phyloP scores from a whole-genome alignment of 2,797 vertebrate genomes.

The Esox masquinongy region DNA sequence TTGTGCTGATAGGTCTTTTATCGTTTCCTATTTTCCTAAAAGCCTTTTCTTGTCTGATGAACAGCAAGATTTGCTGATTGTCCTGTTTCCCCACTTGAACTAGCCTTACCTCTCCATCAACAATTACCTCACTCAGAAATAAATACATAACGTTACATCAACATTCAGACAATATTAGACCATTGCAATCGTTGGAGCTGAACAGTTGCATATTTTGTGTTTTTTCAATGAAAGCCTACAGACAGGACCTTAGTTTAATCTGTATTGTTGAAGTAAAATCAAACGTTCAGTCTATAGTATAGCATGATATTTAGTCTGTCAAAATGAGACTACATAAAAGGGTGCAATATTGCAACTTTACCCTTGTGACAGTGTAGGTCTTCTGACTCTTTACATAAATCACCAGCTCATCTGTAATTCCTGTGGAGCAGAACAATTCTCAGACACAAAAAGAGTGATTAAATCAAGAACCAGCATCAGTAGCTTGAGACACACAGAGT shows the following conservation, averaged over 20 bases:
- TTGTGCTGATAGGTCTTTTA: not conserved
- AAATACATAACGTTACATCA: not conserved
- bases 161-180: not conserved
- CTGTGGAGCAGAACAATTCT: too few relatives aligned
- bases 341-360: too few relatives aligned
- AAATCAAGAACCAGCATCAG: too few relatives aligned
- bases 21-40: slow-evolving; percentile 26
- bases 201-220: not conserved
- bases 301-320: too few relatives aligned
- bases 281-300: too few relatives aligned
- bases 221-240: slow-evolving; percentile 13
- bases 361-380: too few relatives aligned
- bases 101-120: not conserved
- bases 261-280: too few relatives aligned
- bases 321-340: too few relatives aligned
- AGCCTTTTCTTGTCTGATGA: slow-evolving; percentile 21
- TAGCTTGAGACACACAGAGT: not conserved
- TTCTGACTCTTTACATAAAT: too few relatives aligned
- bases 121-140: not conserved
- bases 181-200: slow-evolving; percentile 22
- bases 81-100: slow-evolving; percentile 6
- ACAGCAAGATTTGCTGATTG: slow-evolving; percentile 20
- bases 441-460: too few relatives aligned
- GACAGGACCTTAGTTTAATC: not conserved
- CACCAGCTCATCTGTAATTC: too few relatives aligned